Conservation (phyloP, 2,888 invertebrate genomes). For the Acronicta psi region DNA sequence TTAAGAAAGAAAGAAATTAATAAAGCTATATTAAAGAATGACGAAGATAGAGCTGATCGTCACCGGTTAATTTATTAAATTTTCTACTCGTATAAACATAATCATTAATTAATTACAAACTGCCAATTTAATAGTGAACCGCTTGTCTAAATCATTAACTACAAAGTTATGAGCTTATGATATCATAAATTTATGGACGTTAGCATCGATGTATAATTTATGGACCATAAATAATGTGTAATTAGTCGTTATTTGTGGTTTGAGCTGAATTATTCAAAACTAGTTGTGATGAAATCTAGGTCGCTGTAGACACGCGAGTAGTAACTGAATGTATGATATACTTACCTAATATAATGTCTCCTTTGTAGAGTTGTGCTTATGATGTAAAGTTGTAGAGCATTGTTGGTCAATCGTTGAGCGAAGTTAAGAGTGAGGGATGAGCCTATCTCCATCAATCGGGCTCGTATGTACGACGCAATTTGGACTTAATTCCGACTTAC, state of each 20-base stretch:
- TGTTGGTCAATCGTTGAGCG: not conserved
- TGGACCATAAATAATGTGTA: conserved; percentile 50
- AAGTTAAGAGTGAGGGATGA: not conserved
- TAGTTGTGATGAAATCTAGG: conserved; percentile 40
- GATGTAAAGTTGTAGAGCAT: too few relatives aligned
- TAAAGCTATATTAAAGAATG: too few relatives aligned
- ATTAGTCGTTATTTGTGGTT: conserved; percentile 41
- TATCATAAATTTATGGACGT: conserved; percentile 42
- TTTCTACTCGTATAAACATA: conserved; percentile 2
- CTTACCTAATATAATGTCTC: conserved; percentile 2
- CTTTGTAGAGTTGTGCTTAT: not conserved
- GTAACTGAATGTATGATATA: conserved; percentile 8
- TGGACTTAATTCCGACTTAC: too few relatives aligned
- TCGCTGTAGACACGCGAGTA: conserved; percentile 35
- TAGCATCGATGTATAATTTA: conserved; percentile 49
- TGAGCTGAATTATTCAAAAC: conserved; percentile 35
- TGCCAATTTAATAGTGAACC: conserved; percentile 11
- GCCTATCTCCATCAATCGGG: too few relatives aligned
- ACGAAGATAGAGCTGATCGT: not conserved
- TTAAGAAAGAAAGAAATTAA: not conserved
- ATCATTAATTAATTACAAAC: conserved; percentile 27
- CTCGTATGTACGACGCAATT: too few relatives aligned
- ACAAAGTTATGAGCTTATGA: conserved; percentile 31
- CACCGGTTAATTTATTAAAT: not conserved
- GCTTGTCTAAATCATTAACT: conserved; percentile 36